Conservation (phyloP, 2,888 invertebrate species). For the Chymomyza amoena region DNA sequence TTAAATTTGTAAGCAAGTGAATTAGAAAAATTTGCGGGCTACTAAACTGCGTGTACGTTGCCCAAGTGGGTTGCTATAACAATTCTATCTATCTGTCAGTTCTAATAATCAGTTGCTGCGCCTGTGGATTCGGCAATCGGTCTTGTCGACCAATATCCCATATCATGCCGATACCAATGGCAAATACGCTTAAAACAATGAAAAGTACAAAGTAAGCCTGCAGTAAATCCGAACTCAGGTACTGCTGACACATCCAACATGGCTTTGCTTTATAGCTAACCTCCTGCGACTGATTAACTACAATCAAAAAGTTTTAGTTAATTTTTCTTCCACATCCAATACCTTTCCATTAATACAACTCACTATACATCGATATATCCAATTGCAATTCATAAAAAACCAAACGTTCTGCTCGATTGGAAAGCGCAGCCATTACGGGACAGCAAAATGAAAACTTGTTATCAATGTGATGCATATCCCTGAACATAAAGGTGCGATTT, state of each 20-base stretch:
- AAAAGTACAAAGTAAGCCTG: slow-evolving; percentile 26
- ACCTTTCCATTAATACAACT: slow-evolving; percentile 9
- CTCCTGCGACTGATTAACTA: background rate
- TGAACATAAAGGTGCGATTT: background rate
- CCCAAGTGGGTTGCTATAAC: slow-evolving; percentile 23
- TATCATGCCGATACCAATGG: slow-evolving; percentile 45
- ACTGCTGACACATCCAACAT: slow-evolving; percentile 40
- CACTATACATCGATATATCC: slow-evolving; percentile 32
- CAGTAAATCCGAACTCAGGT: slow-evolving; percentile 32
- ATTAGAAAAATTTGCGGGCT: slow-evolving; percentile 46
- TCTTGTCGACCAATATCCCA: slow-evolving; percentile 38
- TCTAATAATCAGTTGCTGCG: slow-evolving; percentile 38
- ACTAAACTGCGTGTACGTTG: slow-evolving; percentile 24
- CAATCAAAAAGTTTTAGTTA: background rate
- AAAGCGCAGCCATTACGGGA: slow-evolving; percentile 12
- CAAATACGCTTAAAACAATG: slow-evolving; percentile 34
- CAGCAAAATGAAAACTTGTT: slow-evolving; percentile 43
- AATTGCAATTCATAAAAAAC: slow-evolving; percentile 28
- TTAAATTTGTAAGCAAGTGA: slow-evolving; percentile 65
- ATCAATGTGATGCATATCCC: slow-evolving; percentile 32
- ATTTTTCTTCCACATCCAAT: background rate
- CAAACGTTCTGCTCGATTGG: slow-evolving; percentile 3
- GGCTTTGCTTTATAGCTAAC: slow-evolving; percentile 15
- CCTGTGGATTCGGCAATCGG: slow-evolving; percentile 25
- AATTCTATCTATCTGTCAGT: slow-evolving; percentile 24